Conservation (phyloP, 2,797 vertebrate species). For the Morelia viridis region DNA sequence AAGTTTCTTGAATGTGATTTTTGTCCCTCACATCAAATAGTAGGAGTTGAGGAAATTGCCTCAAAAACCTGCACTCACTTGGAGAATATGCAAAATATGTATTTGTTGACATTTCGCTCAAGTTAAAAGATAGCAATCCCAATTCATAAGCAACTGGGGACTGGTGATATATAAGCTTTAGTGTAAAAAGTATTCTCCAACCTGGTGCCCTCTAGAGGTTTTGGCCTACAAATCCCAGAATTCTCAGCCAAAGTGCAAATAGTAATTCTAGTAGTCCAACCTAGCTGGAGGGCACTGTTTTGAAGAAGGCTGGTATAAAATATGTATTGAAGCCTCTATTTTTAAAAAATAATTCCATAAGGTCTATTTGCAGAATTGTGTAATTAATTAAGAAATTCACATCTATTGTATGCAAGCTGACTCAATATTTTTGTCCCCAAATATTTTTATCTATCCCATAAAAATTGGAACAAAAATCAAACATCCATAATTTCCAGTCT, state of each 20-base stretch:
- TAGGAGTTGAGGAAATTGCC: neutral
- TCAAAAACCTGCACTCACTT: neutral
- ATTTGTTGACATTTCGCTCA: neutral
- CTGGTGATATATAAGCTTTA: neutral
- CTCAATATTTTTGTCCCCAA: neutral
- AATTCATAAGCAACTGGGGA: neutral
- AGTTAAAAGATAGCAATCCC: neutral
- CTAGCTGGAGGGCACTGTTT: neutral
- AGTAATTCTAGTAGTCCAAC: neutral
- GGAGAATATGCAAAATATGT: neutral
- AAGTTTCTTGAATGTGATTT: slow-evolving; percentile 10
- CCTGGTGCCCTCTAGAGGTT: neutral
- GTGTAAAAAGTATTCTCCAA: neutral
- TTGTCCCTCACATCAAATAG: neutral
- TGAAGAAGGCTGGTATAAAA: neutral
- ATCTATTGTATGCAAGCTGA: neutral
- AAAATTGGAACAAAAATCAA: neutral
- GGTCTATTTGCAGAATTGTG: neutral
- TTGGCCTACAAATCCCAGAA: neutral
- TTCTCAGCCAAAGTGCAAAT: neutral
- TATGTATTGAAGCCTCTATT: neutral
- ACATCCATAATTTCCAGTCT: neutral
- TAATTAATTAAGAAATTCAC: neutral
- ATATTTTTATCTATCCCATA: neutral
- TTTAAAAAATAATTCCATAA: neutral